Evolutionary conservation across 2,113 vertebrate genomes (phyloP).

Genomic region (Calyptomena viridis): DNA sequence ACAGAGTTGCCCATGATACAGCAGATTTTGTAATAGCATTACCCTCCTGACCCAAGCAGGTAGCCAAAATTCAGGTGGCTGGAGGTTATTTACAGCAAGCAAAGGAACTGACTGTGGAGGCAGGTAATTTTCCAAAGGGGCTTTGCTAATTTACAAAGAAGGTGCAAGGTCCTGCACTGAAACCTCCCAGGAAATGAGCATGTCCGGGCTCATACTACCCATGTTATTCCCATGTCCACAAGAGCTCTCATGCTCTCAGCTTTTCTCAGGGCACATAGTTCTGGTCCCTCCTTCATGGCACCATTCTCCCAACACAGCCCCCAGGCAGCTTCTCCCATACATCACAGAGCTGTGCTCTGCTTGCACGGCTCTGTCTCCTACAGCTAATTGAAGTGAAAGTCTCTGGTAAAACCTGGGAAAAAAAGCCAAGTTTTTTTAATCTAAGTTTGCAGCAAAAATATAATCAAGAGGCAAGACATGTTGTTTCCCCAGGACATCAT

Average conservation of each 20-base stretch:
- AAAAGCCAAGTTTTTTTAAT: neutral
- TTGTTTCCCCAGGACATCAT: neutral
- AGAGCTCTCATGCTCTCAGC: neutral
- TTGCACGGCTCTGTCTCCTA: neutral
- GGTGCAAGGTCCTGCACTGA: neutral
- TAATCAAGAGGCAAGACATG: neutral
- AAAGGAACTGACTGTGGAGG: neutral
- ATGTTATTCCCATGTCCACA: neutral
- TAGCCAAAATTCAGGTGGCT: slow-evolving; percentile 30
- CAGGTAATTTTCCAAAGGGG: neutral
- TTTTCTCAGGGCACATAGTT: neutral
- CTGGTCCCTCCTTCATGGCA: neutral
- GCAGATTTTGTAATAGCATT: neutral
- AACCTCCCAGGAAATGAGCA: neutral
- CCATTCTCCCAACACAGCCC: rapidly evolving
- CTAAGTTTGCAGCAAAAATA: neutral
- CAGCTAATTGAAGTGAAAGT: neutral
- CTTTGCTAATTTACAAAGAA: neutral
- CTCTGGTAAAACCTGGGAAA: neutral
- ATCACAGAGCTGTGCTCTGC: rapidly evolving
- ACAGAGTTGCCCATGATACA: slow-evolving; percentile 41
- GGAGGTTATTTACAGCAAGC: neutral
- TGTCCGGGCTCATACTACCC: neutral
- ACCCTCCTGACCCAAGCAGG: slow-evolving; percentile 27
- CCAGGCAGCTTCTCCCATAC: neutral